Percentiles rank a stretch among this genome's conserved stretches.
Conservation (phyloP, 1,140 invertebrate genomes). For the Leucophenga varia region DNA sequence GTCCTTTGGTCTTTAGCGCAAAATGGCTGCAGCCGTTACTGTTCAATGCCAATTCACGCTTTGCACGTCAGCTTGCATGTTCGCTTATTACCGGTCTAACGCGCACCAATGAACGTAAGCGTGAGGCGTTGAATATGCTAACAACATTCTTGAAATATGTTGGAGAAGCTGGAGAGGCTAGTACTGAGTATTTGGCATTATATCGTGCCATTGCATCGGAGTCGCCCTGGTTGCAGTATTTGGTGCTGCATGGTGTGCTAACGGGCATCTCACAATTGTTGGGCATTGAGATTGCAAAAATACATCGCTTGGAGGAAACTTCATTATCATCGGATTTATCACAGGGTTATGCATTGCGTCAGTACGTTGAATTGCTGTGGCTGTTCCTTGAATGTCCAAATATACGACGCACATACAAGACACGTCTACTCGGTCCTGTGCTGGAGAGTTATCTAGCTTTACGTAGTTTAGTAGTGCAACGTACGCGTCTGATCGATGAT, state of each 20-base stretch:
- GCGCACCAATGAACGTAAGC: conserved; percentile 55
- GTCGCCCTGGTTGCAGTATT: conserved; percentile 89
- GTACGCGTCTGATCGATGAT: conserved; percentile 93
- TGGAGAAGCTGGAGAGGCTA: conserved; percentile 81
- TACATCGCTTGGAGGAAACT: conserved; percentile 84
- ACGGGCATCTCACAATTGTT: conserved; percentile 82
- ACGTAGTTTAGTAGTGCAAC: conserved; percentile 86
- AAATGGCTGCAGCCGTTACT: conserved; percentile 88
- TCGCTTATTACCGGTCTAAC: conserved; percentile 82
- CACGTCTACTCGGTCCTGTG: conserved; percentile 78
- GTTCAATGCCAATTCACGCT: conserved; percentile 86
- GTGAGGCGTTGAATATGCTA: conserved; percentile 78
- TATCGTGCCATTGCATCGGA: conserved; percentile 84
- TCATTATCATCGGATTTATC: conserved; percentile 92
- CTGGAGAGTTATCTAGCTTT: conserved; percentile 94
- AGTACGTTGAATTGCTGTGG: conserved; percentile 83
- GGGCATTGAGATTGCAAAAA: conserved; percentile 81
- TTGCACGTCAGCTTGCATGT: conserved; percentile 86
- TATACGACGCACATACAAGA: conserved; percentile 87
- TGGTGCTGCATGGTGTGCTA: conserved; percentile 84
- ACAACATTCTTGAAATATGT: conserved; percentile 87
- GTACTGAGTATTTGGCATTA: conserved; percentile 85
- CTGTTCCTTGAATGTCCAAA: conserved; percentile 80
- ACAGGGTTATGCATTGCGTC: conserved; percentile 87
- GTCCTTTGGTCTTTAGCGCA: conserved; percentile 47